phyloP scores from a whole-genome alignment of 2,113 vertebrate genomes.

The Leptosomus discolor region DNA sequence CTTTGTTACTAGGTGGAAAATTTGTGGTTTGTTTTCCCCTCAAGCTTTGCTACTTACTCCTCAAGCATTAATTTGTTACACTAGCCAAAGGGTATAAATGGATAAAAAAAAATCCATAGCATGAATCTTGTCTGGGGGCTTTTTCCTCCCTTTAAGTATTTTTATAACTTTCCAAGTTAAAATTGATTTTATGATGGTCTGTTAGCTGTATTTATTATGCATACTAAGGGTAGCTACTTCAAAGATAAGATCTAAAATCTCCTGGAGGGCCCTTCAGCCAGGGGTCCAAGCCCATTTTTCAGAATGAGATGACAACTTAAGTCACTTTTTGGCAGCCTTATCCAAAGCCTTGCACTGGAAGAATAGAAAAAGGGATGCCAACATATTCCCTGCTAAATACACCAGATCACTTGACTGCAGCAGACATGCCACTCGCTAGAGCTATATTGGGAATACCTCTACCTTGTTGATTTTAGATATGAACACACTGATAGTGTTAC shows the following conservation, averaged over 20 bases:
- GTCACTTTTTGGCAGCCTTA: neutral
- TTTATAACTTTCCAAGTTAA: neutral
- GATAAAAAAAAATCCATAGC: neutral
- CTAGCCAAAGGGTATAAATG: neutral
- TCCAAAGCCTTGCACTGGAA: neutral
- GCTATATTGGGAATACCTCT: neutral
- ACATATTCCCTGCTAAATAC: neutral
- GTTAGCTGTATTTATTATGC: neutral
- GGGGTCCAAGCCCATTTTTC: neutral
- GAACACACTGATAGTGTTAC: neutral
- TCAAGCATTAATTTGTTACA: neutral
- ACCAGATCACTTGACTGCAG: neutral
- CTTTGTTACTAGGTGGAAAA: neutral
- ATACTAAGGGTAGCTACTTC: neutral
- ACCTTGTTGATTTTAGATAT: constrained; percentile 3
- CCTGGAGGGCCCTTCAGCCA: neutral
- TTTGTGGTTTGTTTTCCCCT: neutral
- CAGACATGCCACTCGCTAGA: neutral
- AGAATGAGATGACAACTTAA: neutral
- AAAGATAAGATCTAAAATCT: neutral
- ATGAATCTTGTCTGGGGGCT: neutral
- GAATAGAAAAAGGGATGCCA: neutral
- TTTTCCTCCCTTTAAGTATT: neutral
- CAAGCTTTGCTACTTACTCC: neutral
- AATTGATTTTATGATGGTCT: neutral